Evolutionary conservation across 2,888 invertebrate species (phyloP).

Genomic region (Frankliniella intonsa): DNA sequence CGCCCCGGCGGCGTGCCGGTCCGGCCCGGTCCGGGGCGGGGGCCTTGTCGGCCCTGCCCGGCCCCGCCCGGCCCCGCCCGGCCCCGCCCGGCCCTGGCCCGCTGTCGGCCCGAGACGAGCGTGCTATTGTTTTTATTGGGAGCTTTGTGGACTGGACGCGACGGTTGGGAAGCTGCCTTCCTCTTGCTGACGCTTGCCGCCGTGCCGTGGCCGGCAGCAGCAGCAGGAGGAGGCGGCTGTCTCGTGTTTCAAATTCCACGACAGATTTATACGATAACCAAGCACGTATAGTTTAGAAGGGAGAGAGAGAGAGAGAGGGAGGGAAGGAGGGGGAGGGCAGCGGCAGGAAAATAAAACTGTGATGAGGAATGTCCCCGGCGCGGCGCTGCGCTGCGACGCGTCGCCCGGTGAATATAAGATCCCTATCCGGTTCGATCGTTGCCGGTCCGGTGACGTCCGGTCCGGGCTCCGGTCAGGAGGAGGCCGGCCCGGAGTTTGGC

Average conservation of each 20-base stretch:
- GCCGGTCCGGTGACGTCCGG: not conserved
- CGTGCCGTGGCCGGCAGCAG: no score
- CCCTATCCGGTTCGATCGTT: no score
- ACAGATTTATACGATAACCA: conserved; percentile 25
- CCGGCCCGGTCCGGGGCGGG: not conserved
- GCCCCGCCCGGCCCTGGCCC: not conserved
- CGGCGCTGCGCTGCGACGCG: no score
- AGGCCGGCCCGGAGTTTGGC: no score
- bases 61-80: not conserved
- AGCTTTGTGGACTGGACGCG: not conserved
- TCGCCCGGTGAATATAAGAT: not conserved
- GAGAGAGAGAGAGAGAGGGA: not conserved
- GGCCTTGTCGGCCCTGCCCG: not conserved
- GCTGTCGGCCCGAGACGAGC: not conserved
- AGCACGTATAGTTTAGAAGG: not conserved
- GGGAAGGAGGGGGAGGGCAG: no score
- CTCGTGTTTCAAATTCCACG: conserved; percentile 26
- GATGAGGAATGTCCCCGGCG: conserved; percentile 17
- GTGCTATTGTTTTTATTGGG: conserved; percentile 21
- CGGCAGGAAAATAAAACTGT: not conserved
- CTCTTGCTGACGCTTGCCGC: no score
- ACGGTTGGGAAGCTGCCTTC: not conserved
- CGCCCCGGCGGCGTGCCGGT: not conserved
- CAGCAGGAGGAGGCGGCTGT: not conserved
- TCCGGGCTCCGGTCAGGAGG: no score